These are phyloP conservation scores for Ascidia mentula DNA, from an alignment of 23 tunicate genomes.

Conservation along the genomic window DNA sequence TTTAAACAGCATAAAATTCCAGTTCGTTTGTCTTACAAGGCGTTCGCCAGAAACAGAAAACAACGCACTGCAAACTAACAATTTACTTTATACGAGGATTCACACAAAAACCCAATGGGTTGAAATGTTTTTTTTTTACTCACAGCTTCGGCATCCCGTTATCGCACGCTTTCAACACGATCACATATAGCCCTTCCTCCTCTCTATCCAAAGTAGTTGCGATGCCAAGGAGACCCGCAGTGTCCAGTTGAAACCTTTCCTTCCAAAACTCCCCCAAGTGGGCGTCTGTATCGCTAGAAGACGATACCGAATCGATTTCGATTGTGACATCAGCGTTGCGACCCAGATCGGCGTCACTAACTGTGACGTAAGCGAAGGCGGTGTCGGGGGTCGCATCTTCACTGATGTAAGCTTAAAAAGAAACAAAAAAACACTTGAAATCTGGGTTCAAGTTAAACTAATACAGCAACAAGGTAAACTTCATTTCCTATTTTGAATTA, in stretches of 20 bases:
- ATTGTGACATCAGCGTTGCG: slow-evolving; percentile 41
- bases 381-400: slow-evolving; percentile 28
- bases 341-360: slow-evolving; percentile 47
- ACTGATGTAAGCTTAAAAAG: slow-evolving; percentile 27
- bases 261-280: neutral
- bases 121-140: too few relatives aligned
- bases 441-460: too few relatives aligned
- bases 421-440: too few relatives aligned
- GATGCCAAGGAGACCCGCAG: slow-evolving; percentile 25
- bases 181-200: slow-evolving; percentile 9
- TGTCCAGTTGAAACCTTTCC: neutral
- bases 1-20: too few relatives aligned
- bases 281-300: neutral
- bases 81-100: too few relatives aligned
- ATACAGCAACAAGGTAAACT: too few relatives aligned
- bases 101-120: too few relatives aligned
- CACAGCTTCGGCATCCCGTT: slow-evolving; percentile 3
- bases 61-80: too few relatives aligned
- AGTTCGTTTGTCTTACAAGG: too few relatives aligned
- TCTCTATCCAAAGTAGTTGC: slow-evolving; percentile 21
- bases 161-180: slow-evolving; percentile 45
- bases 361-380: slow-evolving; percentile 52
- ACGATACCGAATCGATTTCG: neutral
- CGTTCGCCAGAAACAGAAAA: too few relatives aligned
- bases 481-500: too few relatives aligned